Conservation (phyloP, 2,113 vertebrate genomes). For the Malurus elegans region DNA sequence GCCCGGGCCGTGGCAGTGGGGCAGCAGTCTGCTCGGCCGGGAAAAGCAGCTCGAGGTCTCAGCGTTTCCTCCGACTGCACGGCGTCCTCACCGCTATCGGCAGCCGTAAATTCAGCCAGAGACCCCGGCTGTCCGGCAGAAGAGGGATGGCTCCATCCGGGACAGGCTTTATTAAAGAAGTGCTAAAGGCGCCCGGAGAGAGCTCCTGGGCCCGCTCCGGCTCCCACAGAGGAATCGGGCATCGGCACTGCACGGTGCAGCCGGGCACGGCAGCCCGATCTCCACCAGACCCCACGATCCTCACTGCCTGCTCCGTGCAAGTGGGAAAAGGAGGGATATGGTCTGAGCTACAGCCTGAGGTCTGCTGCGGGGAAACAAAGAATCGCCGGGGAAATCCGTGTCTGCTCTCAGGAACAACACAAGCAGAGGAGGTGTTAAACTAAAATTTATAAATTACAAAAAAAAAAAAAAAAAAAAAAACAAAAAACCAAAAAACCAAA, state of each 20-base stretch:
- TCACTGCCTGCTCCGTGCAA: fast-evolving
- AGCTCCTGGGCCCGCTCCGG: neutral
- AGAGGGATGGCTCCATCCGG: neutral
- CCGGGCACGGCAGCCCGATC: fast-evolving
- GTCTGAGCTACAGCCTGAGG: neutral
- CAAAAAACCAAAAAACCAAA: neutral
- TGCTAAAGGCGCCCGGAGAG: neutral
- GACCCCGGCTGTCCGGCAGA: neutral
- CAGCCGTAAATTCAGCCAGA: neutral
- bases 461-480: neutral
- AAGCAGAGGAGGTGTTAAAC: slow-evolving; percentile 35
- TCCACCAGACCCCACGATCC: fast-evolving
- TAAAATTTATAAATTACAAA: slow-evolving; percentile 82
- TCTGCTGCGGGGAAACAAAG: neutral
- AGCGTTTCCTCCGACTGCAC: neutral
- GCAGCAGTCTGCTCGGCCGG: neutral
- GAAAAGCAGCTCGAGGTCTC: neutral
- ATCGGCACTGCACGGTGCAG: neutral
- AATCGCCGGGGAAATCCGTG: neutral
- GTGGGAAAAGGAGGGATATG: neutral
- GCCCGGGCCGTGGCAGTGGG: neutral
- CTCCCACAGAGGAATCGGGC: neutral
- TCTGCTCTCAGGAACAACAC: slow-evolving; percentile 45
- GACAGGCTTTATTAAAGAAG: neutral
- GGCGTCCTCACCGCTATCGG: neutral